Evolutionary conservation across 2,797 vertebrate species (phyloP), one percentile per base, ranked within the genome.

Genomic region (Myotis pilosus): DNA sequence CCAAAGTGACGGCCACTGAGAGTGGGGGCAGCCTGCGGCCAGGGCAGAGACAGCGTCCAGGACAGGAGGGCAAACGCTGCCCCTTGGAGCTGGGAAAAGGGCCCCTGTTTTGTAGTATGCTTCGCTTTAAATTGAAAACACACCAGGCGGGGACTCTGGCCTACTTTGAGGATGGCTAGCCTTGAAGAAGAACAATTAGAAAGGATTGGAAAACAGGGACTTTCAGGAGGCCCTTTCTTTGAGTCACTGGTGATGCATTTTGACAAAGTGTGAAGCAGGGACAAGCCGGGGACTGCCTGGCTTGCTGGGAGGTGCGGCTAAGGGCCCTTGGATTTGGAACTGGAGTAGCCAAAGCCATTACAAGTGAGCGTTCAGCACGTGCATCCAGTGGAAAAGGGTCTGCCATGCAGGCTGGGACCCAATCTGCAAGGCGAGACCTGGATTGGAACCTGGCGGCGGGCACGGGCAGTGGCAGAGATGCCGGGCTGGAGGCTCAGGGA

Each of bases 331-430:
- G 96, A 97, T 96, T 62, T 97, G 92, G 94, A 96, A 91, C 36
- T 2, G 93, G 96, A 98, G 96, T 97, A 94, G 98, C 96, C 97
- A 98, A 98, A 97, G 96, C 97, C 96, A 97, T 98, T 97, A 98
- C 69, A 92, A 97, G 97, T 97, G 92, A 97, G 97, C 96, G 97
- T 97, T 98, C 96, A 95, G 92, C 57, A 79, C 17, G 19, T 94
- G 97, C 93, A 91, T 93, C 13, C 2, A 80, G 87, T 97, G 97
- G 98, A 98, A 98, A 97, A 92, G 0, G 87, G 98, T 96, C 95
- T 95, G 97, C 95, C 97, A 96, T 2, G 87, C 92, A 89, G 93
- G 93, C 97, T 97, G 97, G 96, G 97, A 96, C 38, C 76, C 97
- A 98, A 95, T 94, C 97, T 97, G 92, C 90, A 74, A 87, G 91